Evolutionary conservation across 2,797 vertebrate genomes (phyloP), one percentile per base, ranked within the genome.

Genomic region (Lates japonicus): DNA sequence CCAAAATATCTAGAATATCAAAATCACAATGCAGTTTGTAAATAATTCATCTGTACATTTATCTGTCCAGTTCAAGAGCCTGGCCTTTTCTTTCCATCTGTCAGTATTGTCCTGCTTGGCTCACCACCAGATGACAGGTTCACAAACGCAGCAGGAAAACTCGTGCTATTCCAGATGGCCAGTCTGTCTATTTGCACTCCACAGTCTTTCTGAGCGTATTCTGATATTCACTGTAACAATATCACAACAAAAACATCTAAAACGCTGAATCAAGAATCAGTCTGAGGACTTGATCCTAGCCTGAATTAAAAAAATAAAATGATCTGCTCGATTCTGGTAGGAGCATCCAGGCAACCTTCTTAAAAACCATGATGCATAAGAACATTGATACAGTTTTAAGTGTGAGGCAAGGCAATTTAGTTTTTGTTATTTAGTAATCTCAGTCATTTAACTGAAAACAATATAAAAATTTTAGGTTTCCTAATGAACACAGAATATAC

Each of bases 111-210:
- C 46, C 33, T 58, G 48, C 22, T 69, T 81, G 81, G 77, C 79
- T 72, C 44, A 4, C 54, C 48, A 74, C 33, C 78, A 79, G 25
- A 52, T 72, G n/a, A 64, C 80, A 80, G 78, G 72, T 83, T 84
- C 70, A 68, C 49, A 3, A 39, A 49, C 74, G 70, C 67, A 81
- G 83, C 81, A 55, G 70, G 86, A 67, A 55, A 65, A 29, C 67
- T 79, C 22, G 60, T 51, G 64, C 41, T 74, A 25, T 67, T 80
- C 80, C 89, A 82, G 81, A 88, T 84, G 84, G 76, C 25, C 82
- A 48, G 20, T 75, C 61, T 62, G 48, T 69, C 51, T 67, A 79
- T 80, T 80, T 63, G 22, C 31, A 51, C 37, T 72, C 70, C 12
- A 49, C 80, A 70, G 35, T 65, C 39, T 77, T 52, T 70, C 65